These are phyloP conservation scores for Hemiscyllium ocellatum DNA, from an alignment of 2,113 vertebrate species.

Conservation along the genomic window DNA sequence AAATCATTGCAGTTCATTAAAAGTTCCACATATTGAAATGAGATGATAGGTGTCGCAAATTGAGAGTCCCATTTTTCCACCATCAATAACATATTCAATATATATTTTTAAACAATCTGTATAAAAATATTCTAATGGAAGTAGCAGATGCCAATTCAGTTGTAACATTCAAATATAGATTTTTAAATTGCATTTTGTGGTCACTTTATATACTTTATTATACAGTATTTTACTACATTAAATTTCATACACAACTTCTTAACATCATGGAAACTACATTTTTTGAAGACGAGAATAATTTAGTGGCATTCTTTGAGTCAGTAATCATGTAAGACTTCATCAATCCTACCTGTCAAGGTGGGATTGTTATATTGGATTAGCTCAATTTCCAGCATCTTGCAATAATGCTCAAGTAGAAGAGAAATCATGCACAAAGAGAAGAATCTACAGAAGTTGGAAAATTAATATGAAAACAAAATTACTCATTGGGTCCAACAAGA, in stretches of 20 bases:
- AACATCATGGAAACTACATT: neutral
- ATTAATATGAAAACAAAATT: neutral
- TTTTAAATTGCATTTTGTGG: neutral
- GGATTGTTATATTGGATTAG: neutral
- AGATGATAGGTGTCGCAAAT: too few species aligned
- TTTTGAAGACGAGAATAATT: neutral
- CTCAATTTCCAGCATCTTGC: neutral
- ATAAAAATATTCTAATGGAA: neutral
- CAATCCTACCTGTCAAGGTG: neutral
- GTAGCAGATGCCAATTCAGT: neutral
- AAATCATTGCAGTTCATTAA: too few species aligned
- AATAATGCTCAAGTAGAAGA: too few species aligned
- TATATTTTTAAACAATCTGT: neutral
- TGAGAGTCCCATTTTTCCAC: too few species aligned
- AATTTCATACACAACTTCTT: neutral
- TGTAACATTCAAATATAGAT: neutral
- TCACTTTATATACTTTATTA: neutral
- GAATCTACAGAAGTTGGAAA: neutral
- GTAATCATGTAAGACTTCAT: neutral
- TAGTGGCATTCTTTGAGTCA: neutral
- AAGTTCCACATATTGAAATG: too few species aligned
- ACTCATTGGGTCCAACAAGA: too few species aligned
- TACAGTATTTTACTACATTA: neutral
- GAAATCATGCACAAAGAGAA: neutral
- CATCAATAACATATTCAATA: too few species aligned